Percentiles rank a stretch among this genome's conserved stretches.
Evolutionary conservation across 2,797 vertebrate genomes (phyloP).

Genomic region (Monodelphis domestica): DNA sequence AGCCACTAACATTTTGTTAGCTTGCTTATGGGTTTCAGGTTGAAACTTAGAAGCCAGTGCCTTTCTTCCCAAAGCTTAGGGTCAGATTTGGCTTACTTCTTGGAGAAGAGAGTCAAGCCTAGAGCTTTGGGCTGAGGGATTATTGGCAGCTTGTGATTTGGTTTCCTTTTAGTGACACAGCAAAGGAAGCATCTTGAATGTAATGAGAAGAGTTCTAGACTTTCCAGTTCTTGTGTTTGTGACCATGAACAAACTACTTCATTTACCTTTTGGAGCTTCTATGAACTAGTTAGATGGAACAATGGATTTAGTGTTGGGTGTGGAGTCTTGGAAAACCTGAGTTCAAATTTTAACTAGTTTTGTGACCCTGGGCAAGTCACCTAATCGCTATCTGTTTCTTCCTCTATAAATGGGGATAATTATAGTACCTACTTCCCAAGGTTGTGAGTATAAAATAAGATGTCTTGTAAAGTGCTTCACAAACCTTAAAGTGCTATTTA

Average conservation of each 20-base stretch:
- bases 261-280: not conserved
- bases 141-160: not conserved
- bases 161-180: not conserved
- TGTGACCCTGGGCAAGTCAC: not conserved
- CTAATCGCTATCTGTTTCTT: not conserved
- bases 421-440: not conserved
- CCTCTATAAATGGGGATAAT: not conserved
- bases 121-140: not conserved
- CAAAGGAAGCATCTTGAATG: not conserved
- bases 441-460: not conserved
- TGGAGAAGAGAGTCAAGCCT: not conserved
- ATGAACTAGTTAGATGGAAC: not conserved
- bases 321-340: not conserved
- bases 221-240: not conserved
- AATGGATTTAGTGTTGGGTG: not conserved
- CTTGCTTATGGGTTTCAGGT: conserved; percentile 1
- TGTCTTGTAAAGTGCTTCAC: not conserved
- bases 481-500: not conserved
- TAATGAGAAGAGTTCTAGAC: not conserved
- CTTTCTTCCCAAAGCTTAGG: not conserved
- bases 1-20: not conserved
- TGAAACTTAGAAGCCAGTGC: not conserved
- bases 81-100: not conserved
- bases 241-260: not conserved
- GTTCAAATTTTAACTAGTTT: not conserved